These are phyloP conservation scores for Turnix velox DNA, from an alignment of 2,113 vertebrate genomes.

Conservation along the genomic window DNA sequence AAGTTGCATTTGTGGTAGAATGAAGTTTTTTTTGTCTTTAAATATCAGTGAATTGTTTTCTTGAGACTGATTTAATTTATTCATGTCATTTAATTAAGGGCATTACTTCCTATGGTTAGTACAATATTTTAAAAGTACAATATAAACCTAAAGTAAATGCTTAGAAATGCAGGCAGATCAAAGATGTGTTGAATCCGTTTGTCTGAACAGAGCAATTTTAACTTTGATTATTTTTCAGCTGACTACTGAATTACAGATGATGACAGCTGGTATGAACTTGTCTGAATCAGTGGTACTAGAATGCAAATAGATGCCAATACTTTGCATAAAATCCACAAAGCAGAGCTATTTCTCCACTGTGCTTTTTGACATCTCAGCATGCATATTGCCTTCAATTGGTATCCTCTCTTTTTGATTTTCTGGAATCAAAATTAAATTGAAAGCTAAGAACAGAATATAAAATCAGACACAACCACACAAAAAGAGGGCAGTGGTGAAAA, in stretches of 20 bases:
- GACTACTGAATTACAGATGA: background rate
- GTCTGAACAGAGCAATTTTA: constrained; percentile 35
- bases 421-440: constrained; percentile 16
- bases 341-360: background rate
- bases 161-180: background rate
- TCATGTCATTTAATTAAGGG: background rate
- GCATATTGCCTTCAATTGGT: background rate
- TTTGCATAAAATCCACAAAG: constrained; percentile 35
- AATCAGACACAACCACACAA: background rate
- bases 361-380: constrained; percentile 29
- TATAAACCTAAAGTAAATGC: background rate
- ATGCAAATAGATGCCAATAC: background rate
- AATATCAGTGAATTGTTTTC: background rate
- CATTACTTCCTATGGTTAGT: background rate
- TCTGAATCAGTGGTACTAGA: constrained; percentile 30
- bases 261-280: constrained; percentile 34
- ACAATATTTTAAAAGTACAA: background rate
- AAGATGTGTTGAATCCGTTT: background rate
- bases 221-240: constrained; percentile 16
- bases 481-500: background rate
- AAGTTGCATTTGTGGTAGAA: background rate
- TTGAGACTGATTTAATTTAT: background rate
- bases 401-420: background rate
- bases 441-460: background rate
- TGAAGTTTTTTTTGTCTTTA: background rate